Percentiles rank a stretch among this genome's conserved stretches.
These are phyloP conservation scores for Cavia aperea DNA, from an alignment of 2,113 vertebrate genomes.

Conservation along the genomic window DNA sequence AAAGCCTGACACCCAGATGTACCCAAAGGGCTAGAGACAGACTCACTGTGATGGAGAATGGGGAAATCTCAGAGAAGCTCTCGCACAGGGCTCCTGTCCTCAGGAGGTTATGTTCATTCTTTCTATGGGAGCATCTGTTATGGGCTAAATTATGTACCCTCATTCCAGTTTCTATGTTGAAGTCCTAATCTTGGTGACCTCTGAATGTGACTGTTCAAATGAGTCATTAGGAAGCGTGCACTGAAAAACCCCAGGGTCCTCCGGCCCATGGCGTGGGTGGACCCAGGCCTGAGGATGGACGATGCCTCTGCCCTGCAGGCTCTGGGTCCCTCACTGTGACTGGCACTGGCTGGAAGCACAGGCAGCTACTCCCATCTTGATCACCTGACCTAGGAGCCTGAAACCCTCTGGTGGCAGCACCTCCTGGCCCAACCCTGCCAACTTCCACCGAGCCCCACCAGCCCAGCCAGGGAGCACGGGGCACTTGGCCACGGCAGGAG, in stretches of 20 bases:
- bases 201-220: neutral
- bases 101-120: fast-evolving
- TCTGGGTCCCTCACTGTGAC: neutral
- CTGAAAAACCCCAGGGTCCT: neutral
- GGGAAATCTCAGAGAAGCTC: neutral
- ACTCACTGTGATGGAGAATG: too few relatives aligned
- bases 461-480: neutral
- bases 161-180: neutral
- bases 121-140: neutral
- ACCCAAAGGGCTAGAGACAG: neutral
- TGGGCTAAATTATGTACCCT: neutral
- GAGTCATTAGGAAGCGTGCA: neutral
- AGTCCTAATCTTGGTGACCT: neutral
- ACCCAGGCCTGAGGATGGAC: too few relatives aligned
- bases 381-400: too few relatives aligned
- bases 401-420: fast-evolving
- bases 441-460: neutral
- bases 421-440: neutral
- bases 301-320: too few relatives aligned
- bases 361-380: too few relatives aligned
- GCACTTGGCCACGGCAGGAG: too few relatives aligned
- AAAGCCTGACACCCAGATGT: neutral
- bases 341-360: neutral
- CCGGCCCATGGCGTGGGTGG: neutral
- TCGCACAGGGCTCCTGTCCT: neutral